phyloP scores from a whole-genome alignment of 2,888 invertebrate species.

The Stenotaenia linearis region DNA sequence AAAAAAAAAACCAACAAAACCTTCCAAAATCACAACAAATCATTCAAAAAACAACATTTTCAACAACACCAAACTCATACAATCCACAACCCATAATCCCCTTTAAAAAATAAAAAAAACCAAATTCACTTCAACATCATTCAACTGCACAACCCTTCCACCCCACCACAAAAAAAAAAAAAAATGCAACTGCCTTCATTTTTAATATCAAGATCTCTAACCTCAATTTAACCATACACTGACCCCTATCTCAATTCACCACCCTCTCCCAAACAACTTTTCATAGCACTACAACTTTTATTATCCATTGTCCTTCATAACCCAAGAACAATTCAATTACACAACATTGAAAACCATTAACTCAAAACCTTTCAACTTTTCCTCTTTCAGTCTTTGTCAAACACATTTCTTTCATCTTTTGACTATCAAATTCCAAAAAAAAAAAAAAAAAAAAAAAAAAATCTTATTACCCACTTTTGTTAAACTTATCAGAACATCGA shows the following conservation, averaged over 20 bases:
- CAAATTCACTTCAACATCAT: too few relatives aligned
- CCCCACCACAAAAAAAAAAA: too few relatives aligned
- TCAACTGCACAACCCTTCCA: too few relatives aligned
- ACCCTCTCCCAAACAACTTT: neutral
- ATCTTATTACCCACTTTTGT: constrained; percentile 5
- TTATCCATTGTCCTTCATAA: neutral
- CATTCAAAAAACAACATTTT: too few relatives aligned
- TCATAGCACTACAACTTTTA: neutral
- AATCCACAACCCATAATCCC: too few relatives aligned
- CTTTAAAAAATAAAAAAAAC: too few relatives aligned
- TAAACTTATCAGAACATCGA: neutral
- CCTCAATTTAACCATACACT: neutral
- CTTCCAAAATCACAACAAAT: too few relatives aligned
- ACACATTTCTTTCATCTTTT: neutral
- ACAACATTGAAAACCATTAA: neutral
- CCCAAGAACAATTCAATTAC: constrained; percentile 6
- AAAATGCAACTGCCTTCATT: too few relatives aligned
- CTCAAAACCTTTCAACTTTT: neutral
- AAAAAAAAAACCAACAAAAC: too few relatives aligned
- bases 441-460: neutral
- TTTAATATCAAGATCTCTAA: neutral
- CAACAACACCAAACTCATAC: too few relatives aligned
- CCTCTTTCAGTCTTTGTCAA: neutral
- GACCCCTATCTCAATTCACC: neutral
- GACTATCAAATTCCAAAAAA: too few relatives aligned